Base-by-base conservation (phyloP, 2,113 vertebrate genomes). In the Eulacestoma nigropectus region DNA sequence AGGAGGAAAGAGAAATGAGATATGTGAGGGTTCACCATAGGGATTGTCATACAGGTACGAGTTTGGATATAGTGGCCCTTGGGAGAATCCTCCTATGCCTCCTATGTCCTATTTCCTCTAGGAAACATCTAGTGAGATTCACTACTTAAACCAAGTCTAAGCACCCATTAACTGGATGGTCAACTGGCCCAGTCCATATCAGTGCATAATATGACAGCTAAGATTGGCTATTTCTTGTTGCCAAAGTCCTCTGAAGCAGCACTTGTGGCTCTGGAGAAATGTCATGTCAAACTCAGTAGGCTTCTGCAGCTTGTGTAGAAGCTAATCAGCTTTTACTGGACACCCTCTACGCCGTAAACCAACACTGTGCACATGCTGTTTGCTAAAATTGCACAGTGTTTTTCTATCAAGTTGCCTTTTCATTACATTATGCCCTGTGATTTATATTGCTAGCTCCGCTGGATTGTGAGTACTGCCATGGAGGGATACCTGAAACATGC, bases 351-450 rank as follows among this genome's bases (percentile, higher is more conserved):
- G 39, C 44, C 0, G 0, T 86, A 94, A 96, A 94, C 63, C 72
- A 94, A 83, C 56, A 63, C 44, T 46, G 55, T 60, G 79, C 50
- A 65, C 82, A 90, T 85, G 84, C 90, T 94, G 78, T 91, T 96
- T 86, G 65, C 76, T 96, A 73, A 96, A 96, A 96, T 91, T 93
- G 50, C 85, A 81, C 79, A 52, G 75, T 94, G 82, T 73, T 96
- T 96, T 96, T 67, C 79, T 70, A 77, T 88, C 92, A 85, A 47
- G 79, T 95, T 88, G 84, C 60, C 68, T 94, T 94, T 74, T 85
- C 30, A 3, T 88, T 93, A 89, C 72, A 39, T 86, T 92, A 44
- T 59, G 68, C 44, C 82, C 72, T 47, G 59, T 96, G 92, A 95
- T 97, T 94, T 96, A 94, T 93, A 80, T 78, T 83, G 46, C 44